Base-by-base conservation (phyloP, 2,113 vertebrate genomes). In the Amphilophus citrinellus region DNA sequence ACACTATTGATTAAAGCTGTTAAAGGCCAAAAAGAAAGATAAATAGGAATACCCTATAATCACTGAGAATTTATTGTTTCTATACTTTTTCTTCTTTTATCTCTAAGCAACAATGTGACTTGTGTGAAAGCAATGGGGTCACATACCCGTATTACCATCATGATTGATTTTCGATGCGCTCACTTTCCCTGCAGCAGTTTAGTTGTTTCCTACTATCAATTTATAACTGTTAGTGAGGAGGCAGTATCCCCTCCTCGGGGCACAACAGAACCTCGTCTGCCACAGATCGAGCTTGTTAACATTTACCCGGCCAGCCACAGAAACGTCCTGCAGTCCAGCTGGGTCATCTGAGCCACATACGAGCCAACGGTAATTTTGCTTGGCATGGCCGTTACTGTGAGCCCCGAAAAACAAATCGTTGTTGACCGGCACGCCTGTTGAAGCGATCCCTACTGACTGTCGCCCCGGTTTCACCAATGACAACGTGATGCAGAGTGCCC, bases 271-370 rank as follows among this genome's bases (percentile, higher is more conserved):
- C 68, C 84, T 80, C 59, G 7, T 83, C 76, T 57, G 85, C 66
- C 78, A 83, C 60, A 82, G 76, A 87, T 80, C 47, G 3, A 80
- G 76, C 83, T 79, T 65, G 80, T 86, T 85, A 68, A 73, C 83
- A 79, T 90, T 90, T 86, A 47, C 80, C 80, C 53, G 57, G 18
- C 75, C 80, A 24, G 75, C 27, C 88, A 76, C 82, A 76, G 57
- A 84, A 80, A 68, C 18, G 37, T 88, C 79, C 86, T 32, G 53
- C 61, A 8, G 85, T 84, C 75, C 63, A 84, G 81, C 81, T 73
- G 81, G 20, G 60, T 42, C 10, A 61, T 27, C 61, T 4, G 50
- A 71, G 56, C 56, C 13, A 0, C 56, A 50, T 42, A n/a, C 6
- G 6, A 76, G 68, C 58, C 65, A 42, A 10, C 15, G 4, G 58